Base-by-base conservation (phyloP, 2,888 invertebrate genomes). In the Baccha elongata region DNA sequence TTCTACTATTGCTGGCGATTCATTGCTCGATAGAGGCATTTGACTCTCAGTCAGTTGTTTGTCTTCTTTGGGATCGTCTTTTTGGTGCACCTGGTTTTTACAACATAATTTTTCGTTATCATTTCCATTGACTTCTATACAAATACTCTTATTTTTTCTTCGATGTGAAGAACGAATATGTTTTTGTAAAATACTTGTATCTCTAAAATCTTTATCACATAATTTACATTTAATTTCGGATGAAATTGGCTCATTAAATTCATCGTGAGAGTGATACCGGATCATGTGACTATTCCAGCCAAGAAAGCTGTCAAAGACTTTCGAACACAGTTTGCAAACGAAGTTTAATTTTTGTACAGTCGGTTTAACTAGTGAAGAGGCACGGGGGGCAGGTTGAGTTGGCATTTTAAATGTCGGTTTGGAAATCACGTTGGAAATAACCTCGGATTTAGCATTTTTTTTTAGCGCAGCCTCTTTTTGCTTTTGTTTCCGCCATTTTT, bases 371-470 rank as follows among this genome's bases (percentile, higher is more conserved):
- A 73, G 7, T 21, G 78, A 55, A 26, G 72, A 64, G 23, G 78
- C 72, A 40, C 83, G 83, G n/a, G 78, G 78, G 11, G 78, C 83
- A 10, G 78, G 83, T 44, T 73, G 83, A 10, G 78, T 78, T 1
- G 83, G 83, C 72, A 83, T 83, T 78, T 83, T 83, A 8, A 83
- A 83, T 2, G 68, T 83, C n/a, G 83, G 72, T 40, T 83, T 83
- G 1, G 72, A 37, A 35, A 74, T 37, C 13, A 35, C 29, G 4
- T 32, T 32, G 1, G 29, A 8, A 8, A 32, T 50, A 8, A 50
- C 62, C 8, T 48, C 21, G 35, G 26, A 10, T 3, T n/a, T 3
- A 8, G 71, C 3, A 2, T 52, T 62, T 1, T 3, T 64, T 13
- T 69, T 69, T 7, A 32, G 8, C 8, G 29, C 29, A 7, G 29